Evolutionary conservation across 2,113 vertebrate species (phyloP), one percentile per base, ranked within the genome.

Genomic region (Caretta caretta): DNA sequence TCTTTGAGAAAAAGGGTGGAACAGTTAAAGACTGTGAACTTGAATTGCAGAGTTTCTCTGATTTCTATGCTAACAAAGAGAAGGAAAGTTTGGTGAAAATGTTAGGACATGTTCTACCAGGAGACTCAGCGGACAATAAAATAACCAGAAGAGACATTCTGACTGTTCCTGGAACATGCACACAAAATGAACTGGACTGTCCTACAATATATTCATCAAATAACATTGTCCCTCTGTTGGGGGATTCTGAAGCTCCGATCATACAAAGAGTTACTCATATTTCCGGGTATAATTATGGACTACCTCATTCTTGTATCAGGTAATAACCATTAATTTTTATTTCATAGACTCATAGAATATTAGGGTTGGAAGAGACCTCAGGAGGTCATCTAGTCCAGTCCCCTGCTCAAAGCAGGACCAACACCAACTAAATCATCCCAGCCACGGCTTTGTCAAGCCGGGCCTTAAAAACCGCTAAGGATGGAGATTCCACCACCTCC

Each of bases 211-310:
- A 90, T 69, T 92, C 94, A 90, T 95, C 97, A 83, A 96, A 93
- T 92, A 92, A 95, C 87, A 93, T 97, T 93, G 94, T 94, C 87
- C n/a, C 97, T 87, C 49, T 98, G 57, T 83, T 97, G 22, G 97
- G 94, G 17, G 95, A 98, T 91, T 91, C 87, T 85, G 97, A 98
- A 90, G 46, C 83, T 92, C 98, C 98, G 51, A 27, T 98, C n/a
- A 85, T 99, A 91, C 98, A 98, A 94, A 98, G 97, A 98, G 97
- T 98, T 85, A 98, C 98, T 97, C 98, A 97, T 97, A 90, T 97
- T 96, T 97, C 98, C 53, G 98, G 98, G 25, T 99, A 99, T 98
- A 99, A 99, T 97, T 99, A 99, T 0, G 99, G 99, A 95, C 97
- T 99, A 38, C 99, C 99, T 87, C 98, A 97, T 97, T 98, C 98